Conservation (phyloP, 2,888 invertebrate species). For the Capitulum mitella region DNA sequence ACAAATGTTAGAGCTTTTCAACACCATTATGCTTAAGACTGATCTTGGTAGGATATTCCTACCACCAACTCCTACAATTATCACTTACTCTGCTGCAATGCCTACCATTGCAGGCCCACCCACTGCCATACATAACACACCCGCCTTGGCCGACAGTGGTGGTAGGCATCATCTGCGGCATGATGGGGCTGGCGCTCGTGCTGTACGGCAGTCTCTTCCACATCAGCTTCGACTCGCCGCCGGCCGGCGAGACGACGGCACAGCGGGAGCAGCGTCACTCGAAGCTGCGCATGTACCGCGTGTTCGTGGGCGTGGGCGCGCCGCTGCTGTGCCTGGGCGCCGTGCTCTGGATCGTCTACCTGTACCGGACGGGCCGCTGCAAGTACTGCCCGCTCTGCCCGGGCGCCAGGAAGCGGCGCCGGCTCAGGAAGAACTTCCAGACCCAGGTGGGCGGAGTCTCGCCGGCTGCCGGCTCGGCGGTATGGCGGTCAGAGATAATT, state of each 20-base stretch:
- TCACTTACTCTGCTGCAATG: no score
- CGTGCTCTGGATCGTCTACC: not conserved
- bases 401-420: not conserved
- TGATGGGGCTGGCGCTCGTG: not conserved
- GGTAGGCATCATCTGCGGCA: not conserved
- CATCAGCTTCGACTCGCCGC: not conserved
- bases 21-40: no score
- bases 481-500: no score
- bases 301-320: not conserved
- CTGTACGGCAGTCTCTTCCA: conserved; percentile 6
- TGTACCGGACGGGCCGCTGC: conserved; percentile 1
- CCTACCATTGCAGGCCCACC: no score
- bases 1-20: no score
- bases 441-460: not conserved
- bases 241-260: not conserved
- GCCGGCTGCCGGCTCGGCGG: no score
- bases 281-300: not conserved
- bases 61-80: no score
- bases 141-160: not conserved
- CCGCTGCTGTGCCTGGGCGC: not conserved
- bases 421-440: not conserved
- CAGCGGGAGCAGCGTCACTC: not conserved
- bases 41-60: no score
- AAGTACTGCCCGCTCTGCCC: conserved; percentile 8
- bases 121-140: no score